Evolutionary conservation across 2,888 invertebrate genomes (phyloP), one percentile per base, ranked within the genome.

Genomic region (Epirrhoe alternata): DNA sequence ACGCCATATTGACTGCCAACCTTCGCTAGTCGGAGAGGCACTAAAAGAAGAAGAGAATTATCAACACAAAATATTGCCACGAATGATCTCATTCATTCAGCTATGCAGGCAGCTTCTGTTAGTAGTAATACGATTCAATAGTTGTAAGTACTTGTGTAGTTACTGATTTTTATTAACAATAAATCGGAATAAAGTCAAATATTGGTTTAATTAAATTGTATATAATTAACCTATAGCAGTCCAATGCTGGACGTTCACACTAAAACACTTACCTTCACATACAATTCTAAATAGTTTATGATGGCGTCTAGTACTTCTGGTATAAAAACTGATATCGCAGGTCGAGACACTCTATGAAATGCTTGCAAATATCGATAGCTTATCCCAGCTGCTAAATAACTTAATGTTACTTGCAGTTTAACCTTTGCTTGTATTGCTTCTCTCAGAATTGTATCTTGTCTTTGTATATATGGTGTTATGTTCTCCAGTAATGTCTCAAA

Each of bases 271-370:
- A 59, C 59, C 59, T 51, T 59, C 38, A 51, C 17, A 30, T 59
- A 59, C 17, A n/a, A 24, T 51, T 59, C 38, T n/a, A 52, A 59
- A 51, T 51, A 51, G n/a, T 24, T 42, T n/a, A n/a, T n/a, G 24
- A 58, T 58, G 8, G 49, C 52, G 38, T 42, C 59, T 24, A 51
- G 17, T 35, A 59, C 59, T 59, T 59, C 59, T 42, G 59, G 59
- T 51, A 59, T 51, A 52, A 59, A 42, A 42, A 42, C 6, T 59
- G 59, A 59, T 51, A 59, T 59, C n/a, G 59, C 51, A 59, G 59
- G 4, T 38, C 59, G 51, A 51, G 59, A 51, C 24, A 50, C 50
- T 59, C 38, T 7, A 38, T 51, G 45, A 56, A 56, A 59, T 50
- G 50, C 50, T 35, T 50, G 50, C 35, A 59, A 50, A 50, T 51